phyloP scores from a whole-genome alignment of 2,797 vertebrate species.

The Anabacerthia variegaticeps region DNA sequence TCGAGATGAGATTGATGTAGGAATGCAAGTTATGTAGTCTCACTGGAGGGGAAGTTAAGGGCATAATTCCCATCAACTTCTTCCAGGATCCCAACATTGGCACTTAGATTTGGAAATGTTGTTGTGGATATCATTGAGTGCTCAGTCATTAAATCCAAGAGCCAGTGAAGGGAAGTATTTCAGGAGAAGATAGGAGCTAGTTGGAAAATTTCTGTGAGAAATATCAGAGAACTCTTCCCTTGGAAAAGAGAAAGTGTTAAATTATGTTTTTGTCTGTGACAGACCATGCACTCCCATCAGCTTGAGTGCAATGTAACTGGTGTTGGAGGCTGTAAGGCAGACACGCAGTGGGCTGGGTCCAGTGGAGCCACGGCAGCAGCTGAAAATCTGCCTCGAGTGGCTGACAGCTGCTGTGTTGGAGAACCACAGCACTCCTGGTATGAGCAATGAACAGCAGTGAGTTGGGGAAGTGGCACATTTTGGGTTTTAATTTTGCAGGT shows the following conservation, averaged over 20 bases:
- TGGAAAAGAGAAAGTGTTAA: not conserved
- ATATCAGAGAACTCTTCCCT: not conserved
- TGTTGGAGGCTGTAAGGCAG: not conserved
- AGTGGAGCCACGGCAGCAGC: not conserved
- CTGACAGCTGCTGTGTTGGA: not conserved
- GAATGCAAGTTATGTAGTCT: not conserved
- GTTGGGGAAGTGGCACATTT: not conserved
- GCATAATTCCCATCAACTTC: not conserved
- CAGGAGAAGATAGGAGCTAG: not conserved
- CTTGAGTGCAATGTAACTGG: not conserved
- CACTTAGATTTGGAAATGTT: not conserved
- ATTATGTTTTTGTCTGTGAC: not conserved
- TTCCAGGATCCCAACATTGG: not conserved
- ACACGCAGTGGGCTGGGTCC: fast-evolving
- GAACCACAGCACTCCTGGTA: not conserved
- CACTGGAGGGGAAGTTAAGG: not conserved
- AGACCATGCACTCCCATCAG: not conserved
- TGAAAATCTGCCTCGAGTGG: not conserved
- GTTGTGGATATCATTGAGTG: fast-evolving
- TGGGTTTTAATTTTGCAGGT: slow-evolving; percentile 27
- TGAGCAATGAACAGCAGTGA: not conserved
- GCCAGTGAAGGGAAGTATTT: not conserved
- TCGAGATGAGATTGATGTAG: not conserved
- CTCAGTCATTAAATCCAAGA: not conserved
- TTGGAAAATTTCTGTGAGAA: not conserved